Base-by-base conservation (phyloP, 1,140 invertebrate genomes). In the Drosophila saltans region DNA sequence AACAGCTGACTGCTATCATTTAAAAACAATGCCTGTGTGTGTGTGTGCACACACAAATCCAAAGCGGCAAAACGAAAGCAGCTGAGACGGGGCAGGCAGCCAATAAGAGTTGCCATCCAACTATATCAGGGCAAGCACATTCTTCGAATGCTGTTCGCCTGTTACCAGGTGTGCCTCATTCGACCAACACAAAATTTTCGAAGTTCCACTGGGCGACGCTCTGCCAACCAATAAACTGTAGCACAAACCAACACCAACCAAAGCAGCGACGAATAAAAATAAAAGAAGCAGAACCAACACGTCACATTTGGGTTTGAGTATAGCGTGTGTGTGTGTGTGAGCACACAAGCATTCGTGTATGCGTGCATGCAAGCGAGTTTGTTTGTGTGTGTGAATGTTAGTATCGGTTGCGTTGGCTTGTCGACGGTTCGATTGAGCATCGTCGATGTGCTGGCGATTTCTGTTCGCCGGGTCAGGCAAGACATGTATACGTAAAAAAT, bases 141-240 rank as follows among this genome's bases (percentile, higher is more conserved):
- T 72, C 65, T 69, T 2, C 0, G 0, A 0, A n/a, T 72, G 6
- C 75, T 91, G 90, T 6, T 88, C 83, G 86, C 90, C 90, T 91
- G 72, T 28, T 91, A 63, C 39, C 72, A 78, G 75, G 84, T 91
- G 90, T 91, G 77, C 89, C 75, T 71, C 77, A 91, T 91, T 91
- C 90, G 90, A 91, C 90, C 81, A 91, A 90, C 86, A 91, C 90
- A 89, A 91, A 88, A 77, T 91, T 91, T 91, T 91, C 83, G 89
- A 89, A 88, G 85, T 91, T 91, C 78, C 72, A 86, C 77, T 78
- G 80, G 82, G 81, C 78, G 81, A 83, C 75, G 78, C 81, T 81
- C 78, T 69, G 70, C 74, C 90, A 80, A 91, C 90, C 90, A 91
- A 91, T 91, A 91, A 91, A 91, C 73, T 91, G 90, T 66, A 75